A percentile compares a stretch with the other conserved stretches of the same genome.
Conservation (phyloP, 2,888 invertebrate species). For the Volucella zonaria region DNA sequence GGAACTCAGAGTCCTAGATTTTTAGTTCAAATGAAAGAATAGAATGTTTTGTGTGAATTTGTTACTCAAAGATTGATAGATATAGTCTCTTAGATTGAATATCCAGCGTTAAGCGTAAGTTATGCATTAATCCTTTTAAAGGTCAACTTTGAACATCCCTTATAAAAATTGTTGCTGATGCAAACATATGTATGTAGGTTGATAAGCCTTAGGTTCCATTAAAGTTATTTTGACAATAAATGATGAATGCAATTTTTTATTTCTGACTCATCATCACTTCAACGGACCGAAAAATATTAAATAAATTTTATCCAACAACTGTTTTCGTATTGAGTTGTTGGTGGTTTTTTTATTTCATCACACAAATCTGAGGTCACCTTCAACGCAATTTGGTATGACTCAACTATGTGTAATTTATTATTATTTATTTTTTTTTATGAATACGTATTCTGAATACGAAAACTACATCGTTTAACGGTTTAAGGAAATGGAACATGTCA, state of each 20-base stretch:
- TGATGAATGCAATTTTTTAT: conserved; percentile 10
- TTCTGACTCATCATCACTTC: conserved; percentile 8
- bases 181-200: no score
- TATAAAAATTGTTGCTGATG: no score
- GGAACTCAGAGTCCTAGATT: no score
- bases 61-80: no score
- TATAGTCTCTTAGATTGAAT: no score
- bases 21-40: no score
- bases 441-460: conserved; percentile 22
- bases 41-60: no score
- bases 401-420: conserved; percentile 15
- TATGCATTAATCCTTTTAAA: no score
- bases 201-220: background rate
- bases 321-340: background rate
- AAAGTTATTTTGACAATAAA: background rate
- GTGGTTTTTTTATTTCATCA: conserved; percentile 35
- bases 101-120: no score
- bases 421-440: background rate
- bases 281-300: background rate
- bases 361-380: conserved; percentile 39
- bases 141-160: no score
- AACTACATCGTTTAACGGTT: conserved; percentile 7
- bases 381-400: conserved; percentile 26
- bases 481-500: conserved; percentile 27
- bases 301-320: conserved; percentile 13